Conservation (phyloP, 2,888 invertebrate genomes). For the Athalia cordata region DNA sequence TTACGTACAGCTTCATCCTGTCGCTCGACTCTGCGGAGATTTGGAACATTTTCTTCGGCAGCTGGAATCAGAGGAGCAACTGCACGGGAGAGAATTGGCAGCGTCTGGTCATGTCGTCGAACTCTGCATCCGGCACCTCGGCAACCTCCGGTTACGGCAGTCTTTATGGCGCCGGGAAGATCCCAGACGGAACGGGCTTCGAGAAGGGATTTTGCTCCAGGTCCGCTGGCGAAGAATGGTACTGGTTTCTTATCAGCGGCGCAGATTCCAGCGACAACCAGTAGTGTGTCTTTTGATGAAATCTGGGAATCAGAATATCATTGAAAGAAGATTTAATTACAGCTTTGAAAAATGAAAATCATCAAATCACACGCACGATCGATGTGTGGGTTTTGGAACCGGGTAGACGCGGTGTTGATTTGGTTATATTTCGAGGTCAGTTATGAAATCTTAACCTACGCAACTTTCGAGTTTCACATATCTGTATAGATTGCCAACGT, state of each 20-base stretch:
- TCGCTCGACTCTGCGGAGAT: slow-evolving; percentile 16
- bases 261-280: slow-evolving; percentile 53
- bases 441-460: no score
- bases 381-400: no score
- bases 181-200: slow-evolving; percentile 54
- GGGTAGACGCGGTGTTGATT: no score
- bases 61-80: background rate
- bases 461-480: no score
- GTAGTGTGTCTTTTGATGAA: slow-evolving; percentile 55
- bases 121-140: slow-evolving; percentile 48
- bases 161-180: slow-evolving; percentile 53
- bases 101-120: slow-evolving; percentile 44
- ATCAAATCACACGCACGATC: background rate
- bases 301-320: slow-evolving; percentile 17
- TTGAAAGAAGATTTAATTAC: no score
- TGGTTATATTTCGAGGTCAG: no score
- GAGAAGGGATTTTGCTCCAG: slow-evolving; percentile 51
- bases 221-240: slow-evolving; percentile 60
- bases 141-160: slow-evolving; percentile 49
- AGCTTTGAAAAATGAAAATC: background rate
- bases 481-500: no score
- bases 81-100: slow-evolving; percentile 8
- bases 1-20: background rate
- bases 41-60: background rate
- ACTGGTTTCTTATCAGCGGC: slow-evolving; percentile 46